Percentiles rank a stretch among this genome's conserved stretches.
phyloP scores from a whole-genome alignment of 2,113 vertebrate genomes.

The Rhinopomastus cyanomelas region DNA sequence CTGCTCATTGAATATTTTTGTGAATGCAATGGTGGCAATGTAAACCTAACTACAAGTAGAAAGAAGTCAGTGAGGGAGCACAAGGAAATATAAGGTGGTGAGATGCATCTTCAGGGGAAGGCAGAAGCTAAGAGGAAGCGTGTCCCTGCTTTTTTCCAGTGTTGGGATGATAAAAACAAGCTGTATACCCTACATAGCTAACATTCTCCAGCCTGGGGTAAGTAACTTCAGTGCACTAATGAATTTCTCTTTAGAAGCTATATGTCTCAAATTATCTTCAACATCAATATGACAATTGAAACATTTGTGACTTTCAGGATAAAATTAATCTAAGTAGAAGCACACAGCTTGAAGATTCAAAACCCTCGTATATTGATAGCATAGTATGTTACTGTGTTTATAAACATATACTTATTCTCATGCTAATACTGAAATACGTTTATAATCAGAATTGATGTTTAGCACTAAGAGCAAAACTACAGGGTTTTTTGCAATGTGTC shows the following conservation, averaged over 20 bases:
- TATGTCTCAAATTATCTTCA: constrained; percentile 53
- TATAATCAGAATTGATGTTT: not conserved
- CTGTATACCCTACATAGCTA: constrained; percentile 39
- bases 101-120: constrained; percentile 29
- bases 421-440: constrained; percentile 11
- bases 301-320: constrained; percentile 39
- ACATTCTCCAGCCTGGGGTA: not conserved
- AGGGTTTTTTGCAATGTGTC: not conserved
- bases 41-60: not conserved
- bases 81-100: constrained; percentile 4
- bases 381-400: not conserved
- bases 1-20: not conserved
- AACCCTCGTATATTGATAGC: not conserved
- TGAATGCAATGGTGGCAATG: not conserved
- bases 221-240: constrained; percentile 17
- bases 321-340: constrained; percentile 37
- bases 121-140: constrained; percentile 34
- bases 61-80: not conserved
- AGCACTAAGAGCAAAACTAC: not conserved
- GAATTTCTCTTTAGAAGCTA: constrained; percentile 39
- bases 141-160: constrained; percentile 47
- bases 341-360: constrained; percentile 17
- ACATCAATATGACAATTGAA: constrained; percentile 48
- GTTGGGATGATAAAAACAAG: constrained; percentile 52
- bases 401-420: not conserved